Evolutionary conservation across 2,888 invertebrate species (phyloP).

Genomic region (Microctonus hyperodae): DNA sequence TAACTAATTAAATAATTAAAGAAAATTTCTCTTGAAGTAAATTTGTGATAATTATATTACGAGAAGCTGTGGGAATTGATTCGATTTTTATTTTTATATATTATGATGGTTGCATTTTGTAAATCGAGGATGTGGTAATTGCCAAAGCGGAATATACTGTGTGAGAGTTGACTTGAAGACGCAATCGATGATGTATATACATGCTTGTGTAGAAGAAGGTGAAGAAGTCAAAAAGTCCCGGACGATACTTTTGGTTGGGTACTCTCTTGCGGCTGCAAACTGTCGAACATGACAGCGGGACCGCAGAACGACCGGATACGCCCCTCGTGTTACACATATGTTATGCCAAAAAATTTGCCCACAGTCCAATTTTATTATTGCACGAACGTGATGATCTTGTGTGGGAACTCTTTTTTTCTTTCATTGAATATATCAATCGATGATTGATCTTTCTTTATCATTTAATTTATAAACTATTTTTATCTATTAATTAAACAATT

Average conservation of each 20-base stretch:
- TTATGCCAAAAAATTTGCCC: slow-evolving; percentile 45
- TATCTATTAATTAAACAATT: background rate
- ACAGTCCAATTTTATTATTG: slow-evolving; percentile 43
- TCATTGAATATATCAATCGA: background rate
- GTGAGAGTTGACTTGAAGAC: background rate
- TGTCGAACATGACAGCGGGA: slow-evolving; percentile 48
- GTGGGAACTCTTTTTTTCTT: slow-evolving; percentile 40
- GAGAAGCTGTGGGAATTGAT: background rate
- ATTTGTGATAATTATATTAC: background rate
- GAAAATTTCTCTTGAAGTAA: background rate
- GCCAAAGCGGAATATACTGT: background rate
- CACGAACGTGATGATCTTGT: slow-evolving; percentile 46
- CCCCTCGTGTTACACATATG: slow-evolving; percentile 63
- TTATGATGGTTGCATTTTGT: background rate
- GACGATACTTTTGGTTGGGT: slow-evolving; percentile 12
- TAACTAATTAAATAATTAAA: background rate
- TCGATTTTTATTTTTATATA: background rate
- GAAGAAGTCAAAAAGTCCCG: background rate
- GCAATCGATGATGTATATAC: background rate
- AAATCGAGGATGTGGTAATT: slow-evolving; percentile 2
- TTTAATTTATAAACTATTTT: background rate
- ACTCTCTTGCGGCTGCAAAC: slow-evolving; percentile 35
- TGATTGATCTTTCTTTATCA: slow-evolving; percentile 21
- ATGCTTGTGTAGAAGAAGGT: background rate
- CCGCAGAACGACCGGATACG: slow-evolving; percentile 56